Base-by-base conservation (phyloP, 2,888 invertebrate genomes). In the Clusia tigrina region DNA sequence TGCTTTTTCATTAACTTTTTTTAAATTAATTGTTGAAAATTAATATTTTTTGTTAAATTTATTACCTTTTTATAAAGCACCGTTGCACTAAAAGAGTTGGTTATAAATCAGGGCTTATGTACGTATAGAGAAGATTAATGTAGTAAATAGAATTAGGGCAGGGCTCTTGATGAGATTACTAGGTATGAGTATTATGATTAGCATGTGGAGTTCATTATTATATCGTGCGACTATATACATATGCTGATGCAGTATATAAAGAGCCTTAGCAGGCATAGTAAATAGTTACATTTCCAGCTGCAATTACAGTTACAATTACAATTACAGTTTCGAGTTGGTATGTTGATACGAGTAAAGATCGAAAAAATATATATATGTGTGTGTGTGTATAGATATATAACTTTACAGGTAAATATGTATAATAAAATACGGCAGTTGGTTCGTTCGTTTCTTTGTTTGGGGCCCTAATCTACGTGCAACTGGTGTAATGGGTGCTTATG, bases 271-370 rank as follows among this genome's bases (percentile, higher is more conserved):
- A 32, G 32, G 32, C 5, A n/a, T n/a, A 32, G 32, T 32, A 32
- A 32, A 12, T 32, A 32, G 32, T 32, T 32, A 15, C 42, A 42
- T 15, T 42, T 42, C 32, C 6, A 32, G 32, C 12, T 32, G 32
- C 12, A 9, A 12, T 32, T 32, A 12, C 56, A 51, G 37, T 52
- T 52, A 24, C 42, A 55, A 42, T 61, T 51, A 23, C 52, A n/a
- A 52, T 20, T 18, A 22, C 15, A n/a, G 22, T 24, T 15, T 18
- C 46, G 2, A 9, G 20, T 17, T 32, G 26, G 9, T 42, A 42
- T n/a, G n/a, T 42, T 42, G 42, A 6, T 42, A 42, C 3, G 9
- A 42, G 3, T n/a, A 32, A 32, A 32, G 12, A 32, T 32, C 12
- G 6, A 32, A 32, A 32, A 32, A n/a, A 32, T 32, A 32, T 32